Percentiles rank a stretch among this genome's conserved stretches.
These are phyloP conservation scores for Cephalopachus bancanus DNA, from an alignment of 2,797 vertebrate genomes.

Conservation along the genomic window DNA sequence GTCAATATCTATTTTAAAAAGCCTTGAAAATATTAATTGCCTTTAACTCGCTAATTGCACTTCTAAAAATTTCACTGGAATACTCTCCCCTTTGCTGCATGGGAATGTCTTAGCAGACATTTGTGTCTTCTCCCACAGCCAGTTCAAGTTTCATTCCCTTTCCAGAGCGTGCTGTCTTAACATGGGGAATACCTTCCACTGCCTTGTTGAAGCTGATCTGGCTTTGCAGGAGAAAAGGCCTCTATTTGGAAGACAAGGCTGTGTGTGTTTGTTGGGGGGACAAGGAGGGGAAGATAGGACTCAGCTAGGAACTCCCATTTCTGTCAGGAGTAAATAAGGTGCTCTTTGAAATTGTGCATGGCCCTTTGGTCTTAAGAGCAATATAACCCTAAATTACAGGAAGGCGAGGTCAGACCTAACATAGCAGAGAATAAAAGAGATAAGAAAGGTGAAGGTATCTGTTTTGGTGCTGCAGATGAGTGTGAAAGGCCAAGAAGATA, in stretches of 20 bases:
- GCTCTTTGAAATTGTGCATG: not conserved
- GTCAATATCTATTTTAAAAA: slow-evolving; percentile 30
- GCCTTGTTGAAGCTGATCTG: not conserved
- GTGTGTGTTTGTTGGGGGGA: too few species aligned
- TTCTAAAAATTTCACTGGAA: not conserved
- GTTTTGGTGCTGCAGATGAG: not conserved
- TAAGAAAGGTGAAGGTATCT: not conserved
- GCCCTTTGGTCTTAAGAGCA: not conserved
- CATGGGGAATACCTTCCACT: not conserved
- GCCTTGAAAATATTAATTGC: not conserved
- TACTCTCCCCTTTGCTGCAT: not conserved
- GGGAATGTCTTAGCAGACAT: not conserved
- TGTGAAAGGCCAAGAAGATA: slow-evolving; percentile 48
- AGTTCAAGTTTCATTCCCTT: not conserved
- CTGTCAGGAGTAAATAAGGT: not conserved
- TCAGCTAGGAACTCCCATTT: not conserved
- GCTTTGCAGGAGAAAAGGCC: not conserved
- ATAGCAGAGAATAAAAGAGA: not conserved
- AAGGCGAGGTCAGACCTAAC: not conserved
- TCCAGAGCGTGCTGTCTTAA: not conserved
- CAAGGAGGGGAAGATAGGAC: not conserved
- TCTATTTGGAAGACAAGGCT: not conserved
- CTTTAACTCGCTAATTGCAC: not conserved
- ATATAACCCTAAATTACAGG: slow-evolving; percentile 40
- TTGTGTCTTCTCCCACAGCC: not conserved